Conservation (phyloP, 2,888 invertebrate species). For the Cryptocheilus praepositus region DNA sequence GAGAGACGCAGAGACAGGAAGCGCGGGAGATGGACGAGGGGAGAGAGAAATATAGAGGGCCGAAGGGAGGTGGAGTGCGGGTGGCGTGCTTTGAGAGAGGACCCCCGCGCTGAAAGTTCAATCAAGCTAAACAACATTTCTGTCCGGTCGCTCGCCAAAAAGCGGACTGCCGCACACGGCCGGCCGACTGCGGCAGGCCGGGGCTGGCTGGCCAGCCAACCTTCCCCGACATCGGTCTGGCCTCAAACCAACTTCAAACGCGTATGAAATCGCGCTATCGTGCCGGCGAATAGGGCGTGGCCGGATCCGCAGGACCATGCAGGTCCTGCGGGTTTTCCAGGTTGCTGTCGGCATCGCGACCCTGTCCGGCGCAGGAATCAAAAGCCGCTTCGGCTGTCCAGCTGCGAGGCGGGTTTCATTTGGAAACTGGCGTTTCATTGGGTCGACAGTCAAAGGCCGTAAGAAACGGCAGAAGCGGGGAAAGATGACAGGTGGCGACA, state of each 20-base stretch:
- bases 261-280: constrained; percentile 66
- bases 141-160: constrained; percentile 67
- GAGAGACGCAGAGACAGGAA: constrained; percentile 15
- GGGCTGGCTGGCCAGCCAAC: constrained; percentile 62
- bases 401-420: too few species aligned
- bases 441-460: too few species aligned
- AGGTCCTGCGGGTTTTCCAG: constrained; percentile 45
- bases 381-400: constrained; percentile 13
- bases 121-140: constrained; percentile 72
- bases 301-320: constrained; percentile 40
- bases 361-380: constrained; percentile 12
- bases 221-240: constrained; percentile 65
- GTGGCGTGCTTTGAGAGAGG: constrained; percentile 58
- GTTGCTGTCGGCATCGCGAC: constrained; percentile 40
- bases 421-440: too few species aligned
- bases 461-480: too few species aligned
- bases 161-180: constrained; percentile 58
- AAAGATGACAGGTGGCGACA: too few species aligned
- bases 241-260: constrained; percentile 69
- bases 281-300: constrained; percentile 54
- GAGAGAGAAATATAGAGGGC: constrained; percentile 17
- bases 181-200: constrained; percentile 55
- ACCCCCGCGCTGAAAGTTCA: constrained; percentile 63
- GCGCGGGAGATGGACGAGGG: constrained; percentile 9
- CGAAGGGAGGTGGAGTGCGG: constrained; percentile 19